Percentiles rank a stretch among this genome's conserved stretches.
Conservation (phyloP, 1,140 invertebrate species). For the Propsilocerus akamusi region DNA sequence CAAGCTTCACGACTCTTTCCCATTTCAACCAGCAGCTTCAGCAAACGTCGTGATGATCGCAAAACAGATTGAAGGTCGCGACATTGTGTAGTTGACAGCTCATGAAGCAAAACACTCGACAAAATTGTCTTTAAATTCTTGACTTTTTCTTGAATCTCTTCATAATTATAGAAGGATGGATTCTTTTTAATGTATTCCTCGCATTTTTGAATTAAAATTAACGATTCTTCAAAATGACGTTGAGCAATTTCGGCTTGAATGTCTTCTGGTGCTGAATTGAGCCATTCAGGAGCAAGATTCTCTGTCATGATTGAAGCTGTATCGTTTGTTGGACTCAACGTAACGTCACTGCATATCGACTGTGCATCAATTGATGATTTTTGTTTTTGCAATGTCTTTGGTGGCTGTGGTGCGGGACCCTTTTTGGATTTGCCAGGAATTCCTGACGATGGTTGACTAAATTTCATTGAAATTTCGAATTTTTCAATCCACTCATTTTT, state of each 20-base stretch:
- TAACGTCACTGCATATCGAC: slow-evolving; percentile 22
- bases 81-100: slow-evolving; percentile 70
- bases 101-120: slow-evolving; percentile 71
- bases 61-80: slow-evolving; percentile 87
- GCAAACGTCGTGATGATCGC: slow-evolving; percentile 64
- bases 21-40: slow-evolving; percentile 63
- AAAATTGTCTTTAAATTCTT: slow-evolving; percentile 57
- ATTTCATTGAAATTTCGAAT: slow-evolving; percentile 81
- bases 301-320: slow-evolving; percentile 26
- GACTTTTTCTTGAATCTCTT: slow-evolving; percentile 31
- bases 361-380: slow-evolving; percentile 18
- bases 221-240: slow-evolving; percentile 89
- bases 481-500: slow-evolving; percentile 93
- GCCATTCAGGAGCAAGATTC: slow-evolving; percentile 62
- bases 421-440: slow-evolving; percentile 30
- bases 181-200: slow-evolving; percentile 32
- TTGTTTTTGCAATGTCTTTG: slow-evolving; percentile 18
- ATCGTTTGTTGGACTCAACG: slow-evolving; percentile 26
- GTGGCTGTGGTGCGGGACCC: slow-evolving; percentile 30
- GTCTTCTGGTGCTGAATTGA: slow-evolving; percentile 82
- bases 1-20: slow-evolving; percentile 16
- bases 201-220: slow-evolving; percentile 62
- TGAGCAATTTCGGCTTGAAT: slow-evolving; percentile 94
- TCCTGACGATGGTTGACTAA: slow-evolving; percentile 48
- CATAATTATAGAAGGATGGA: slow-evolving; percentile 23